Conservation (phyloP, 2,888 invertebrate genomes). For the Prostheceraeus crozeri region DNA sequence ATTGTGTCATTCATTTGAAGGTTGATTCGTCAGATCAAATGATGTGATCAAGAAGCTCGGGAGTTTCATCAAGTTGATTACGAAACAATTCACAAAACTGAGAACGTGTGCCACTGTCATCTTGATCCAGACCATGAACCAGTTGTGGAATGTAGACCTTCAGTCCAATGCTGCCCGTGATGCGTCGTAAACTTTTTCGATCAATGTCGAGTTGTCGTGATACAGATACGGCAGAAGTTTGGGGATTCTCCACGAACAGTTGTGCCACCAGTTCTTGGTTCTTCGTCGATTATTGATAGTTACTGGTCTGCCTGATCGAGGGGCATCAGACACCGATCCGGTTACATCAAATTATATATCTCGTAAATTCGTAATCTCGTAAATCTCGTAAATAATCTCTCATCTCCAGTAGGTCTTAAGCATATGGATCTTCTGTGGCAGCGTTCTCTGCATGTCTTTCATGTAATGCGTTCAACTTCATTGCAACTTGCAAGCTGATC, state of each 20-base stretch:
- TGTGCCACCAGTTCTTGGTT: slow-evolving; percentile 12
- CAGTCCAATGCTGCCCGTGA: background rate
- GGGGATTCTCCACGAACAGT: slow-evolving; percentile 23
- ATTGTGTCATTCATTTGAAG: slow-evolving; percentile 29
- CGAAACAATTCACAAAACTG: slow-evolving; percentile 3
- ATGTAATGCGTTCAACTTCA: too few species aligned
- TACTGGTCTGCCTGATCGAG: background rate
- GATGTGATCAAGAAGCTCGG: slow-evolving; percentile 19
- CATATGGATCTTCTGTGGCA: slow-evolving; percentile 21
- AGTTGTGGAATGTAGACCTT: slow-evolving; percentile 13
- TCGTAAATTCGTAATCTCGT: too few species aligned
- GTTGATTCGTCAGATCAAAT: slow-evolving; percentile 27
- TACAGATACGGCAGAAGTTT: slow-evolving; percentile 18
- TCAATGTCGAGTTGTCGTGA: background rate
- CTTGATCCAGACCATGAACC: slow-evolving; percentile 17
- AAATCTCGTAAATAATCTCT: background rate
- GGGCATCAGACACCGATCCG: slow-evolving; percentile 17
- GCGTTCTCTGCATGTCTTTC: too few species aligned
- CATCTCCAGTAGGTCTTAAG: slow-evolving; percentile 4
- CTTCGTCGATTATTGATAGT: background rate
- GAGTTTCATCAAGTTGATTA: slow-evolving; percentile 9
- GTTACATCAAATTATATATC: slow-evolving; percentile 5
- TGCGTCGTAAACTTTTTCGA: background rate
- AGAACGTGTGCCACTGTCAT: background rate
- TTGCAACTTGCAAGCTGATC: too few species aligned